Evolutionary conservation across 2,113 vertebrate species (phyloP).

Genomic region (Cebus imitator): DNA sequence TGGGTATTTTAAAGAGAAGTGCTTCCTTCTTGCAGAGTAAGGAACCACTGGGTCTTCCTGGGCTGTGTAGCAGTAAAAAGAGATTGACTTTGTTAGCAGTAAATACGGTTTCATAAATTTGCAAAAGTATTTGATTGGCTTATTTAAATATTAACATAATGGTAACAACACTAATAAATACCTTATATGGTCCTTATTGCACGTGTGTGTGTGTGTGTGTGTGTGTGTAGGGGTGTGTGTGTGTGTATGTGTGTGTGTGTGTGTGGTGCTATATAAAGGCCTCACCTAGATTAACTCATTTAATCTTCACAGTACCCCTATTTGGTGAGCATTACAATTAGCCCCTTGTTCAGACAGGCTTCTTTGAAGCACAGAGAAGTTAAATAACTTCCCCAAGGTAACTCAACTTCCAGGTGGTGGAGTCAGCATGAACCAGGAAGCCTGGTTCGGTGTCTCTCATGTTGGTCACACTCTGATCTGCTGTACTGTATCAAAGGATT

Average conservation of each 20-base stretch:
- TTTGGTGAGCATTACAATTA: background rate
- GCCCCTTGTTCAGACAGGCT: background rate
- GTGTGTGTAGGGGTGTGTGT: background rate
- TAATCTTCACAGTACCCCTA: background rate
- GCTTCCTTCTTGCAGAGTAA: background rate
- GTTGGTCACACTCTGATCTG: background rate
- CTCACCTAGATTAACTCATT: background rate
- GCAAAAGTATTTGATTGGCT: background rate
- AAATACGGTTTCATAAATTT: background rate
- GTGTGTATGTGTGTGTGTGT: background rate
- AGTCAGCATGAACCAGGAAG: background rate
- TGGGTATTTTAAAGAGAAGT: background rate
- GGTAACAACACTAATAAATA: background rate
- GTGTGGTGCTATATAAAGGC: background rate
- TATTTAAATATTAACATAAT: background rate
- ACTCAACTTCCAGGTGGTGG: accelerated
- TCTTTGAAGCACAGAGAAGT: background rate
- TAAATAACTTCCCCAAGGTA: background rate
- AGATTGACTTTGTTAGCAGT: background rate
- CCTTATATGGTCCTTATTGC: background rate
- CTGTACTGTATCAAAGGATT: background rate
- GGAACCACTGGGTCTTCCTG: background rate
- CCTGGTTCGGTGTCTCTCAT: background rate
- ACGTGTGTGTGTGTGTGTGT: no score
- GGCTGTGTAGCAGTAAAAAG: background rate